Percentiles rank a stretch among this genome's conserved stretches.
phyloP scores from a whole-genome alignment of 2,888 invertebrate species.

The Lochmaea capreae region DNA sequence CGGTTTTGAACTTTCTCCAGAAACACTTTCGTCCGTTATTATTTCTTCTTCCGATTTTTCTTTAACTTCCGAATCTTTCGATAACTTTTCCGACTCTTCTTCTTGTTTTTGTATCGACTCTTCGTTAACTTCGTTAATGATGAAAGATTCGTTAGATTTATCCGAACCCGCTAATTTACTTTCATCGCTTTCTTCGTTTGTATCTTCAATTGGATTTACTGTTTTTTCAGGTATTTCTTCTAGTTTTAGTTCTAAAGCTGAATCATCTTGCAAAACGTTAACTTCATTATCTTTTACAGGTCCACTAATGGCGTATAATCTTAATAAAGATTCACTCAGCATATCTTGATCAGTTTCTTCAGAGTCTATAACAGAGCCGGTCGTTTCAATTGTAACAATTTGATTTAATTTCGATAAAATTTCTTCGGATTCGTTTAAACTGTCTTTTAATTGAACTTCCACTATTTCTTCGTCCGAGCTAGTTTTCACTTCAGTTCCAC shows the following conservation, averaged over 20 bases:
- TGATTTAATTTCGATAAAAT: constrained; percentile 37
- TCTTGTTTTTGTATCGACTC: constrained; percentile 15
- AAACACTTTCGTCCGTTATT: neutral
- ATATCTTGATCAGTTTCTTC: constrained; percentile 19
- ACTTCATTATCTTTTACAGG: neutral
- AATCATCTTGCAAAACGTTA: neutral
- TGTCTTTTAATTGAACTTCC: constrained; percentile 17
- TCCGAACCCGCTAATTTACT: constrained; percentile 24
- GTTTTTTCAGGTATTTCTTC: neutral
- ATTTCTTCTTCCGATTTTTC: constrained; percentile 14
- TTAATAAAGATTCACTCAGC: constrained; percentile 18
- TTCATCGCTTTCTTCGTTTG: constrained; percentile 20
- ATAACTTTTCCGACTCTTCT: constrained; percentile 12
- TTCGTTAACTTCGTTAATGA: constrained; percentile 23
- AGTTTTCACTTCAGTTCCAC: constrained; percentile 18
- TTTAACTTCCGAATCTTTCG: constrained; percentile 16
- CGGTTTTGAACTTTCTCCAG: neutral
- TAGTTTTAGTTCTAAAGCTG: neutral
- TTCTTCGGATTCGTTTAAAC: constrained; percentile 34
- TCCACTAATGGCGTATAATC: constrained; percentile 10
- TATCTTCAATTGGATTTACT: neutral
- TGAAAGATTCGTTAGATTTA: constrained; percentile 30
- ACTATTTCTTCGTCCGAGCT: constrained; percentile 16
- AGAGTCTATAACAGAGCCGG: neutral
- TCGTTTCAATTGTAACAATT: constrained; percentile 6